Percentiles rank a stretch among this genome's conserved stretches.
Evolutionary conservation across 1,140 invertebrate genomes (phyloP).

Genomic region (Ips nitidus): DNA sequence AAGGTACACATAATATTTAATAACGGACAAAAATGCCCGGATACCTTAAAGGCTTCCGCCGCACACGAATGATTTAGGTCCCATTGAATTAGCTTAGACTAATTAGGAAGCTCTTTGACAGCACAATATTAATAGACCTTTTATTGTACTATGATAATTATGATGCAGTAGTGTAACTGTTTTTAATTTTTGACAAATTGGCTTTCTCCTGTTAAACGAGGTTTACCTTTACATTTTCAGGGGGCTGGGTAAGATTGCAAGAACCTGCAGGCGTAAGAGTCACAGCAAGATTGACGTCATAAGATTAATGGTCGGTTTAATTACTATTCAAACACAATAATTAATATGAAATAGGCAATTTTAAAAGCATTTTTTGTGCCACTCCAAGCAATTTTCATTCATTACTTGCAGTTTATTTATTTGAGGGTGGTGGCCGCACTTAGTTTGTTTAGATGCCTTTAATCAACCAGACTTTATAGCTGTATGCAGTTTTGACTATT

Average conservation of each 20-base stretch:
- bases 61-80: slow-evolving; percentile 7
- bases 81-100: slow-evolving; percentile 6
- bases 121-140: not conserved
- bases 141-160: not conserved
- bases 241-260: too few relatives aligned
- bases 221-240: too few relatives aligned
- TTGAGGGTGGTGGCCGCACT: not conserved
- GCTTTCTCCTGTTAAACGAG: too few relatives aligned
- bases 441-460: not conserved
- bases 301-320: slow-evolving; percentile 4
- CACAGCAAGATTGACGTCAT: not conserved
- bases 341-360: not conserved
- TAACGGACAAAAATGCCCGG: too few relatives aligned
- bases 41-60: not conserved
- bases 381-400: slow-evolving; percentile 7
- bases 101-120: not conserved
- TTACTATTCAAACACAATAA: slow-evolving; percentile 12
- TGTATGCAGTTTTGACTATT: too few relatives aligned
- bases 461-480: not conserved
- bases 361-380: not conserved
- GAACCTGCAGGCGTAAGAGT: too few relatives aligned
- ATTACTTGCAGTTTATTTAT: slow-evolving; percentile 4
- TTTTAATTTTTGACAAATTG: too few relatives aligned
- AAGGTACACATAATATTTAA: too few relatives aligned
- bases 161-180: too few relatives aligned